Conservation (phyloP, 2,113 vertebrate genomes). For the Cariama cristata region DNA sequence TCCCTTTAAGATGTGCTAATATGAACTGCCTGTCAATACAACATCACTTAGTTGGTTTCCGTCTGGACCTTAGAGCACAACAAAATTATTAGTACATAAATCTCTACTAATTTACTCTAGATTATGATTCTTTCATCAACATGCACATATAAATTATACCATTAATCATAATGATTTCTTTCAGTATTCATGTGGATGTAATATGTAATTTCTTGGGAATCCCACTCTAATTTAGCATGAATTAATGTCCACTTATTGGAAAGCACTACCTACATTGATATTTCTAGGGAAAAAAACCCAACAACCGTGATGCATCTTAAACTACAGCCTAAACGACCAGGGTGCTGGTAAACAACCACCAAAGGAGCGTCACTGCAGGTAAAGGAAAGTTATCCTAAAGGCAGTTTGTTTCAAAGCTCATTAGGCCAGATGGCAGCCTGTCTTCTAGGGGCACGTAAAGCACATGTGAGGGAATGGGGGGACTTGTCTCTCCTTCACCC, state of each 20-base stretch:
- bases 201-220: slow-evolving; percentile 69
- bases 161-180: slow-evolving; percentile 73
- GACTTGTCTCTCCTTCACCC: background rate
- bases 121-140: slow-evolving; percentile 70
- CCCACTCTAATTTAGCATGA: slow-evolving; percentile 67
- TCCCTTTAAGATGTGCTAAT: slow-evolving; percentile 34
- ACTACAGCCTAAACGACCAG: slow-evolving; percentile 18
- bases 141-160: slow-evolving; percentile 71
- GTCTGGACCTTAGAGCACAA: slow-evolving; percentile 58
- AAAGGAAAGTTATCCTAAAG: slow-evolving; percentile 36
- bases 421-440: slow-evolving; percentile 48
- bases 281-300: slow-evolving; percentile 27
- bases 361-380: background rate
- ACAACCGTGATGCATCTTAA: slow-evolving; percentile 23
- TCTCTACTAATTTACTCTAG: slow-evolving; percentile 68
- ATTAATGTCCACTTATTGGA: slow-evolving; percentile 67
- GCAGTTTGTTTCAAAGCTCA: slow-evolving; percentile 28
- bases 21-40: slow-evolving; percentile 46
- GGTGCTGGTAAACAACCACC: background rate
- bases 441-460: background rate
- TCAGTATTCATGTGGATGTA: slow-evolving; percentile 43
- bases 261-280: slow-evolving; percentile 7
- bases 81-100: slow-evolving; percentile 71
- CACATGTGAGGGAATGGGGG: background rate
- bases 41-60: slow-evolving; percentile 44